Evolutionary conservation across 2,888 invertebrate genomes (phyloP), one percentile per base, ranked within the genome.

Genomic region (Nowickia ferox): DNA sequence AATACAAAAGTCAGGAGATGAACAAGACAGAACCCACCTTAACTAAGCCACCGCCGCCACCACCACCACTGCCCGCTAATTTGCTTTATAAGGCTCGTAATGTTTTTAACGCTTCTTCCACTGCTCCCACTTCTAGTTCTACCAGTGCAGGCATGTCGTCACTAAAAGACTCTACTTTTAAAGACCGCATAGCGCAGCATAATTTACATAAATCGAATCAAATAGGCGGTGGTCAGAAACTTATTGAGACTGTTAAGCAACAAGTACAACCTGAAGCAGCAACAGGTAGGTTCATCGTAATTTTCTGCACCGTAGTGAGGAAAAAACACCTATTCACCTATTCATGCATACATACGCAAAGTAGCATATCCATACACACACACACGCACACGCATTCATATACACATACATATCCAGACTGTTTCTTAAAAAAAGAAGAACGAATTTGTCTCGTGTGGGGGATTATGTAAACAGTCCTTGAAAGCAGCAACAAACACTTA

Each of bases 221-320:
- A 55, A 77, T 59, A 59, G 87, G 83, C 86, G 84, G 77, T 82
- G 88, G 87, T 84, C 89, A 90, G 87, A 92, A 91, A 89, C 89
- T 92, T 88, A 91, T 91, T 88, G 90, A 91, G 86, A 92, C 90
- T 88, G 92, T 92, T 84, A 91, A 89, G 88, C 91, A 91, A 89
- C 91, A 91, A 89, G 91, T 91, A 89, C 91, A 92, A 88, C 90
- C 92, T 74, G 90, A 91, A 88, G 92, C 91, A 88, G 91, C 92
- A 91, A 92, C 92, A 92, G 92, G 92, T 92, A 92, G 90, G 92
- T 92, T 65, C 46, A 59, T 48, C 74, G 71, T 75, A 74, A 65
- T 76, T 66, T 51, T 13, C 78, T 42, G 77, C 78, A 87, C 74
- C 63, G 55, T 48, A 68, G 59, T 42, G 19, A 30, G 42, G 9